Evolutionary conservation across 2,888 invertebrate genomes (phyloP), one percentile per base, ranked within the genome.

Genomic region (Acholoe squamosa): DNA sequence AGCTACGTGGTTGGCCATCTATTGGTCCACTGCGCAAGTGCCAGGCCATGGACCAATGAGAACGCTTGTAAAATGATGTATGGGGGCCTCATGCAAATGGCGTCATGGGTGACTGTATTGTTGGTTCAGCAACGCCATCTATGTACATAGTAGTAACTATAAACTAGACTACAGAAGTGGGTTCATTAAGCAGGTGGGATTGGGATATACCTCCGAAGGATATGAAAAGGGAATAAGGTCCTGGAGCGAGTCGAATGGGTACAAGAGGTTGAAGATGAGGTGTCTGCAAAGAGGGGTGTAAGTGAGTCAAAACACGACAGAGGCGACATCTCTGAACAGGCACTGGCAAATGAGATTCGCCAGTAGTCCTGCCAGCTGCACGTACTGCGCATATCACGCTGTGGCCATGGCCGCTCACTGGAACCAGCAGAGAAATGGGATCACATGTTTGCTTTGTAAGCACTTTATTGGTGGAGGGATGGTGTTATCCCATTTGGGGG

Each of bases 361-460:
- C n/a, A n/a, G 5, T 19, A 61, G n/a, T n/a, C 61, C 12, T 14
- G 7, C n/a, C 3, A 61, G 19, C 61, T 19, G 61, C 22, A 12
- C 12, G 61, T 43, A 43, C 22, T 61, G 61, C 3, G 19, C 14
- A n/a, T n/a, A 19, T 61, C 61, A 61, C 61, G 61, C 61, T n/a
- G 61, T 61, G 22, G 1, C 61, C 28, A 25, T 25, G 19, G 25
- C 71, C n/a, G n/a, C 71, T 71, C 14, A 25, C 71, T 25, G 71
- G 71, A 28, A 71, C 71, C 71, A 28, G 71, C 31, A 28, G 71
- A 71, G 25, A 71, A 71, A 71, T 71, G 71, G 28, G 71, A 71
- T 71, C 28, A 71, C 71, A 28, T 71, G 71, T 71, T 71, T 28
- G 25, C 71, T 71, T 71, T 71, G 71, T 71, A 71, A 71, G 71